Percentiles rank a stretch among this genome's conserved stretches.
phyloP scores from a whole-genome alignment of 2,797 vertebrate genomes.

The Thaleichthys pacificus region DNA sequence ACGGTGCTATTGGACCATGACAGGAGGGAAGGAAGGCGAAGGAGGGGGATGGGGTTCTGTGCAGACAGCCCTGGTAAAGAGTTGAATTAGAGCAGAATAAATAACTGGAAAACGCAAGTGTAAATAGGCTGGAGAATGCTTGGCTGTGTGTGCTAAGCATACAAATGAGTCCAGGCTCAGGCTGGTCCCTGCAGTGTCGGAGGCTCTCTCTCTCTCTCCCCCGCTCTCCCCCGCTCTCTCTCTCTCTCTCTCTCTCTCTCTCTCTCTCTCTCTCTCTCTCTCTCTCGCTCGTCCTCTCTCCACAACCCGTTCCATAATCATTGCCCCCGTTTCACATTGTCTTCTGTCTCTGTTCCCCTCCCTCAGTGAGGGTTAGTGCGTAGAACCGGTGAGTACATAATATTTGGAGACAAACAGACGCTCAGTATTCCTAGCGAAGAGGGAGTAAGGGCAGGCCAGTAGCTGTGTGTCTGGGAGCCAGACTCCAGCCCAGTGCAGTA shows the following conservation, averaged over 20 bases:
- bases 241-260: slow-evolving; percentile 5
- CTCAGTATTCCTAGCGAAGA: not conserved
- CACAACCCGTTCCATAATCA: no score
- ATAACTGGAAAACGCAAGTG: slow-evolving; percentile 45
- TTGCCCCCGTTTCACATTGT: not conserved
- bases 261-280: not conserved
- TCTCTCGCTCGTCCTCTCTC: not conserved
- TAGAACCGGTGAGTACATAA: not conserved
- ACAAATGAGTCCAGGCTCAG: slow-evolving; percentile 57
- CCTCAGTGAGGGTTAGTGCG: slow-evolving; percentile 2
- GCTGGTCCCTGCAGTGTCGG: slow-evolving; percentile 34
- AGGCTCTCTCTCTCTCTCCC: slow-evolving; percentile 33
- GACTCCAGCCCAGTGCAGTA: slow-evolving; percentile 29
- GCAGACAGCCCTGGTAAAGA: slow-evolving; percentile 27
- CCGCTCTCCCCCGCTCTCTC: slow-evolving; percentile 20
- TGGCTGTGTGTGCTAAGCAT: slow-evolving; percentile 59
- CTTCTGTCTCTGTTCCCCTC: not conserved
- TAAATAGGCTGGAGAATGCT: slow-evolving; percentile 57
- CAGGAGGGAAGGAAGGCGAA: slow-evolving; percentile 28
- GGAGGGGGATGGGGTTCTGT: slow-evolving; percentile 34
- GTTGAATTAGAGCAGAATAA: slow-evolving; percentile 54
- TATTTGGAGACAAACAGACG: not conserved
- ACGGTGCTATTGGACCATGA: slow-evolving; percentile 49
- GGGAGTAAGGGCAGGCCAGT: not conserved
- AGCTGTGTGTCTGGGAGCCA: slow-evolving; percentile 35